Percentiles rank a stretch among this genome's conserved stretches.
Conservation (phyloP, 2,797 vertebrate genomes). For the Acanthis flammea region DNA sequence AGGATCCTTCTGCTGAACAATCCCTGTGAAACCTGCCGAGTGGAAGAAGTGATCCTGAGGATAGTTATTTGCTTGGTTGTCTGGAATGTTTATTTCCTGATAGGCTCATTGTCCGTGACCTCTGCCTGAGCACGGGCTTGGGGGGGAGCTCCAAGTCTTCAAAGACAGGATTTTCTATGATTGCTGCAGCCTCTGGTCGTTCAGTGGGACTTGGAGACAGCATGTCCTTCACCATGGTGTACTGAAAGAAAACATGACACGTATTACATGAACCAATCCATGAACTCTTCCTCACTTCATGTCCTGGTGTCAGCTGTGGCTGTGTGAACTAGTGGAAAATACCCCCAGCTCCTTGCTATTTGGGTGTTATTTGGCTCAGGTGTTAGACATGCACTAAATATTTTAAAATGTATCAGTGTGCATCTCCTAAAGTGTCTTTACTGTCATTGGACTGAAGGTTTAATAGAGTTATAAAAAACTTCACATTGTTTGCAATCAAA, state of each 20-base stretch:
- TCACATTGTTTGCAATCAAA: neutral
- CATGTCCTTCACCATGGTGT: constrained; percentile 92
- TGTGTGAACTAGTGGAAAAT: neutral
- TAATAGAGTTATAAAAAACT: neutral
- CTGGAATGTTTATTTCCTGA: constrained; percentile 83
- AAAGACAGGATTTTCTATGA: constrained; percentile 90
- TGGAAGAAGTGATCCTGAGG: constrained; percentile 52
- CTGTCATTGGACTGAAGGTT: neutral
- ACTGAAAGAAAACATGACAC: constrained; percentile 61
- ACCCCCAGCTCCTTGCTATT: neutral
- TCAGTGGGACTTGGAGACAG: constrained; percentile 87
- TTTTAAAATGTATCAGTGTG: neutral
- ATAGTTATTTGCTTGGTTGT: constrained; percentile 72
- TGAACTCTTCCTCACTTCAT: neutral
- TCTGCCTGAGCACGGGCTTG: constrained; percentile 85
- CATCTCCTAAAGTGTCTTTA: neutral
- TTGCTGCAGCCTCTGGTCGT: constrained; percentile 88
- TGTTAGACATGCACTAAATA: neutral
- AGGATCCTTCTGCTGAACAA: constrained; percentile 51
- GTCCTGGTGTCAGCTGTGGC: neutral
- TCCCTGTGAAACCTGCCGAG: neutral
- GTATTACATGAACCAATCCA: neutral
- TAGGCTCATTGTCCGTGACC: constrained; percentile 92
- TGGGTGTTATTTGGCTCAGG: neutral
- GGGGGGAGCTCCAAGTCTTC: constrained; percentile 89